Conservation (phyloP, 2,797 vertebrate genomes). For the Fistularia commersonii region DNA sequence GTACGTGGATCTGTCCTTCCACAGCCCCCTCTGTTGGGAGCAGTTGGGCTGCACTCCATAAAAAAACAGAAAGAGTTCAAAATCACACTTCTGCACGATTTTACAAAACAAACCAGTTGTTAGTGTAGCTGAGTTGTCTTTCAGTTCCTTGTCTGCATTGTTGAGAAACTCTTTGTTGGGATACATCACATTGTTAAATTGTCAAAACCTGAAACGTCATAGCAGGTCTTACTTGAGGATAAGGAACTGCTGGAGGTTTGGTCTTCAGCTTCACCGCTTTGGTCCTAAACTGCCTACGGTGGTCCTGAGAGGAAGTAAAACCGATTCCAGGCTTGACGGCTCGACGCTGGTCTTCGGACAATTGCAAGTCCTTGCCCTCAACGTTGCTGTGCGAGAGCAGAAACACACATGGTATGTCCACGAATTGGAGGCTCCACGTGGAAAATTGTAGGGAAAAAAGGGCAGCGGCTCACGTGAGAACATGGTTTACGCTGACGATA, state of each 20-base stretch:
- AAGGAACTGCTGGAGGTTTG: conserved; percentile 83
- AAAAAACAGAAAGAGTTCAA: background rate
- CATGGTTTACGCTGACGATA: conserved; percentile 98
- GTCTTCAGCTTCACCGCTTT: conserved; percentile 82
- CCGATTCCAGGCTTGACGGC: conserved; percentile 73
- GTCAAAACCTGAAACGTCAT: too few species aligned
- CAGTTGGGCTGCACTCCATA: conserved; percentile 59
- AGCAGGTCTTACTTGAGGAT: conserved; percentile 78
- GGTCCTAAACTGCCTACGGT: conserved; percentile 81
- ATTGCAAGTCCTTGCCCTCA: conserved; percentile 86
- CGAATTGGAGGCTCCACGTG: too few species aligned
- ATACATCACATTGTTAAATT: background rate
- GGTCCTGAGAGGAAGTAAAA: conserved; percentile 80
- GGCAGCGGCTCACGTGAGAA: conserved; percentile 90
- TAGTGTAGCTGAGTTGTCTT: too few species aligned
- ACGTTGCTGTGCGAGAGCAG: conserved; percentile 77
- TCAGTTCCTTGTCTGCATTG: too few species aligned
- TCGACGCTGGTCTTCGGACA: conserved; percentile 87
- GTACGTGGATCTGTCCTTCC: conserved; percentile 76
- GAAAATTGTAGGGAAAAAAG: too few species aligned
- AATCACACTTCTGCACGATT: too few species aligned
- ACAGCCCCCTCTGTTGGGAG: conserved; percentile 61
- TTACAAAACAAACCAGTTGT: too few species aligned
- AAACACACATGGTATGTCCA: background rate
- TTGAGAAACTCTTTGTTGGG: too few species aligned